Evolutionary conservation across 2,797 vertebrate genomes (phyloP), one percentile per base, ranked within the genome.

Genomic region (Acanthopagrus latus): DNA sequence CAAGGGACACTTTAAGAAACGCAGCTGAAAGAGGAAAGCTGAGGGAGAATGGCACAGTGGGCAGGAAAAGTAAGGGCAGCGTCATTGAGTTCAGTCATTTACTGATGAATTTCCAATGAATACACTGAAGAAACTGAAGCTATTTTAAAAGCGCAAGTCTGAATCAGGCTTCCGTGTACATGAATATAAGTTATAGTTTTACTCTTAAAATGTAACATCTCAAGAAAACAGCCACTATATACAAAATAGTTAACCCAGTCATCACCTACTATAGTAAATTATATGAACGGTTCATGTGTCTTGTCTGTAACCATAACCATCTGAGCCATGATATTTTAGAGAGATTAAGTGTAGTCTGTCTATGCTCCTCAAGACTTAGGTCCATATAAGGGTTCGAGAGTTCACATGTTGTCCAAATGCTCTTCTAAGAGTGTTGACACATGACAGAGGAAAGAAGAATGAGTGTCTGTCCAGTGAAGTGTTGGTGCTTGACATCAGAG

Each of bases 71-170:
- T 7, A 2, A 33, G 64, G 29, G 14, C 27, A 60, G 18, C 59
- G 67, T 79, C 67, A 20, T 17, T 41, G 60, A 81, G 78, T 80
- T 82, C 59, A 63, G 67, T 75, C n/a, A 23, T 2, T 63, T n/a
- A 17, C 73, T 56, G 11, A 63, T 1, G 12, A 51, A 62, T 78
- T 47, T 71, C 12, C 0, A 55, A 16, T 33, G 16, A n/a, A 25
- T 43, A 25, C 41, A 64, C 18, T n/a, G n/a, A n/a, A n/a, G n/a
- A 20, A 51, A 21, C 9, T 7, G 20, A 70, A 54, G 18, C 11
- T 0, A 25, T 4, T 64, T 7, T 43, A 38, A 13, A 4, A 12
- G 17, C n/a, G 69, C 52, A 12, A 62, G 18, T 60, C 16, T 51
- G 27, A 56, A 33, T 38, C 3, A 20, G 17, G 16, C 11, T 3